These are phyloP conservation scores for Threskiornis aethiopicus DNA, from an alignment of 2,797 vertebrate species.

Conservation along the genomic window DNA sequence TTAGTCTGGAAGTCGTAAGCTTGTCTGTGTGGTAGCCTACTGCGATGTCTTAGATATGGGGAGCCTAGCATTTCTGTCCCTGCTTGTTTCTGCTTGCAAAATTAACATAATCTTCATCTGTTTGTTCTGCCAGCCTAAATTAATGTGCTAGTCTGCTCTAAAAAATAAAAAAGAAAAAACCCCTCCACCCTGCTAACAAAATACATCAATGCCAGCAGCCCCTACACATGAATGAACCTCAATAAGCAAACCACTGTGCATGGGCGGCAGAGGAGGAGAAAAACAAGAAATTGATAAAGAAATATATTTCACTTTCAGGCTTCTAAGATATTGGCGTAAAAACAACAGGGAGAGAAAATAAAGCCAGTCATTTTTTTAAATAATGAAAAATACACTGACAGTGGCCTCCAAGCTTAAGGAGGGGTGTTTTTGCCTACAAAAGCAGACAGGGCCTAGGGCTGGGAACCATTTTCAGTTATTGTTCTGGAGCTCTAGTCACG, in stretches of 20 bases:
- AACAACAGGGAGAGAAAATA: slow-evolving; percentile 5
- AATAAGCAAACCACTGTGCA: slow-evolving; percentile 44
- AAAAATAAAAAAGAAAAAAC: background rate
- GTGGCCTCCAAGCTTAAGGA: background rate
- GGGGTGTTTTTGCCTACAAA: background rate
- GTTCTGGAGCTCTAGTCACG: background rate
- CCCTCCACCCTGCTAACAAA: background rate
- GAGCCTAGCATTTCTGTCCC: background rate
- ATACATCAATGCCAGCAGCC: slow-evolving; percentile 59
- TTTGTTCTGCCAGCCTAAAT: background rate
- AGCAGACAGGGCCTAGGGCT: background rate
- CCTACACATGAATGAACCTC: slow-evolving; percentile 43
- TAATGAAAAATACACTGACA: background rate
- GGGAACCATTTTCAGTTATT: background rate
- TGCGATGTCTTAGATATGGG: background rate
- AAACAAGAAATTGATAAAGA: slow-evolving; percentile 47
- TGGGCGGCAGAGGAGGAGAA: slow-evolving; percentile 43
- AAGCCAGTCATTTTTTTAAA: background rate
- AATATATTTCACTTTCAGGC: slow-evolving; percentile 35
- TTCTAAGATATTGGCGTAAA: background rate
- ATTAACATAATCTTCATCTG: slow-evolving; percentile 26
- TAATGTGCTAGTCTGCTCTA: background rate
- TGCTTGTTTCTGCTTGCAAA: background rate
- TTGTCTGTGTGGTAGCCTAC: background rate
- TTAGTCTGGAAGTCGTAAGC: background rate